phyloP scores from a whole-genome alignment of 2,113 vertebrate genomes.

The Emydura subglobosa region DNA sequence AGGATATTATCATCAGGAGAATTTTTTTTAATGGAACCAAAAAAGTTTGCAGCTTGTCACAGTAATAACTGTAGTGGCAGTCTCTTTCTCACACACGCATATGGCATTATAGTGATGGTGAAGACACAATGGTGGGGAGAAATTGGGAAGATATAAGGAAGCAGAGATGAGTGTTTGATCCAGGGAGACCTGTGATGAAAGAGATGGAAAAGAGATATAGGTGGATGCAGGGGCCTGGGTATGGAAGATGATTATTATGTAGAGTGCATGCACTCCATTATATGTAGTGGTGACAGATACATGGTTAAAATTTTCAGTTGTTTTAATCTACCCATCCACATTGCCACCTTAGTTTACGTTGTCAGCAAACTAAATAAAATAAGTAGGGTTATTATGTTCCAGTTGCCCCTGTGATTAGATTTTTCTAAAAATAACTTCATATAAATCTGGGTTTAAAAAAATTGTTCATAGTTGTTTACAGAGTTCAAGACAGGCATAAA shows the following conservation, averaged over 20 bases:
- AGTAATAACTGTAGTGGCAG: background rate
- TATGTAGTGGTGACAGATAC: background rate
- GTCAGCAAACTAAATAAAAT: background rate
- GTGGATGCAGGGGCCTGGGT: background rate
- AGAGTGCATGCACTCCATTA: constrained; percentile 4
- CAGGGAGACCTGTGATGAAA: background rate
- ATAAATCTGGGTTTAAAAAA: background rate
- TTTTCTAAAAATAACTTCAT: background rate
- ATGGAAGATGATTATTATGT: background rate
- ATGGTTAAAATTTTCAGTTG: background rate
- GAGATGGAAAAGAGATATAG: background rate
- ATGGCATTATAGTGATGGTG: background rate
- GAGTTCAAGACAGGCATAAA: background rate
- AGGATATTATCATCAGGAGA: background rate
- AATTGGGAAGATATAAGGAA: background rate
- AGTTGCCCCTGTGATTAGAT: background rate
- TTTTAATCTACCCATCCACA: background rate
- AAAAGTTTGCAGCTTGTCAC: background rate
- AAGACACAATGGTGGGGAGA: background rate
- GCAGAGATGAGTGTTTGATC: background rate
- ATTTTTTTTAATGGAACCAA: background rate
- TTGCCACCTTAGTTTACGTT: background rate
- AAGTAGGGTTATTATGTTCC: background rate
- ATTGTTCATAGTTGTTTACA: background rate
- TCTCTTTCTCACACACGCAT: background rate